These are phyloP conservation scores for Crotalus helleri DNA, from an alignment of 2,113 vertebrate genomes.

Conservation along the genomic window DNA sequence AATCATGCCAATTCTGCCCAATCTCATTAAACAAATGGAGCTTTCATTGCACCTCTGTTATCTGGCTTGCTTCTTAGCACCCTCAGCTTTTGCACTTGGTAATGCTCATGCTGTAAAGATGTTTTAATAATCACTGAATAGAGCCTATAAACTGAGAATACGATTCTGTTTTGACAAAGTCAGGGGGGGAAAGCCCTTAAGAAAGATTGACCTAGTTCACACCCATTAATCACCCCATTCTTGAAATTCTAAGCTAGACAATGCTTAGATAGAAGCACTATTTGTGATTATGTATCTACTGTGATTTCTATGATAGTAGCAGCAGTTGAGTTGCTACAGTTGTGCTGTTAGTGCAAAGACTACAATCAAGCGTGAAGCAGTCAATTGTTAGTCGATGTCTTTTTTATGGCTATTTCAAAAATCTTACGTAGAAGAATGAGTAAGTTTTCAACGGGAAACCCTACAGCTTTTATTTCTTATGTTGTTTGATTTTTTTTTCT, in stretches of 20 bases:
- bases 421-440: slow-evolving; percentile 16
- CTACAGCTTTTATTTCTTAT: slow-evolving; percentile 12
- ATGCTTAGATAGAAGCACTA: not conserved
- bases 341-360: not conserved
- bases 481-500: not conserved
- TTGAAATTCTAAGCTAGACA: not conserved
- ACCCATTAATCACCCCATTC: not conserved
- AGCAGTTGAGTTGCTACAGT: not conserved
- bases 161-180: slow-evolving; percentile 30
- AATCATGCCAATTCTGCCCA: not conserved
- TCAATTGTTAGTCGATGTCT: slow-evolving; percentile 32
- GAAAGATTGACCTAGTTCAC: not conserved
- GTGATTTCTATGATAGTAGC: not conserved
- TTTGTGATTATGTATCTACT: not conserved
- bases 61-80: not conserved
- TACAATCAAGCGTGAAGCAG: not conserved
- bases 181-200: not conserved
- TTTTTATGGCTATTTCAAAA: slow-evolving; percentile 30
- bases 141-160: slow-evolving; percentile 11
- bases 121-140: slow-evolving; percentile 9
- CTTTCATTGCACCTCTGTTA: not conserved
- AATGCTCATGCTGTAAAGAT: slow-evolving; percentile 30
- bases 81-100: slow-evolving; percentile 52
- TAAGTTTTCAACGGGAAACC: slow-evolving; percentile 16
- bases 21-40: not conserved